Percentiles rank a stretch among this genome's conserved stretches.
Conservation (phyloP, 2,113 vertebrate genomes). For the Callipepla squamata region DNA sequence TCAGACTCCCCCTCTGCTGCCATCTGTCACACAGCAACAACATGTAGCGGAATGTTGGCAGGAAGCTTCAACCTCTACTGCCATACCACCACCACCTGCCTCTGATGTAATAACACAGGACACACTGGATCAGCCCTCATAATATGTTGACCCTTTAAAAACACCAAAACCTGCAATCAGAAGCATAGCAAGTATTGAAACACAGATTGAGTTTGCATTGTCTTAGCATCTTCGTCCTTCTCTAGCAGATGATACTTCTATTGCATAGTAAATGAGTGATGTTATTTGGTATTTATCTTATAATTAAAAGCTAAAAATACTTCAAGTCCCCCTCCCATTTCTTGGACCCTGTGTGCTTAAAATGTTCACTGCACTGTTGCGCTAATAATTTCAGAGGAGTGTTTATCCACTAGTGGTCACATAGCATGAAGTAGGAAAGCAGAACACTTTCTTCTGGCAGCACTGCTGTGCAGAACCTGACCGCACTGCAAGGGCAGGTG, state of each 20-base stretch:
- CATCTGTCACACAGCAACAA: too few species aligned
- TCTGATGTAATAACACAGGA: too few species aligned
- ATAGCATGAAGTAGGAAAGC: not conserved
- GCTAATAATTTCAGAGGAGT: not conserved
- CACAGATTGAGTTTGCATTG: conserved; percentile 4
- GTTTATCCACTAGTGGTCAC: not conserved
- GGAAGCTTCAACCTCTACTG: too few species aligned
- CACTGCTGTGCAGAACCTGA: not conserved
- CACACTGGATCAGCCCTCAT: too few species aligned
- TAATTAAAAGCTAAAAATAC: not conserved
- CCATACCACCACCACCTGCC: too few species aligned
- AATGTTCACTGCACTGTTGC: not conserved
- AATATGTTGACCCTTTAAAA: not conserved
- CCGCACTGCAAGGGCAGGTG: not conserved
- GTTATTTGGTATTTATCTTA: not conserved
- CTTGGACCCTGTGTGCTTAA: not conserved
- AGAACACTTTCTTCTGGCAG: not conserved
- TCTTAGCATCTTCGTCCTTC: not conserved
- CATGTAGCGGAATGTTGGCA: too few species aligned
- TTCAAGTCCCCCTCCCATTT: not conserved
- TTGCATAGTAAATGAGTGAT: not conserved
- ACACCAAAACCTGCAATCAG: not conserved
- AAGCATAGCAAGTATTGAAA: not conserved
- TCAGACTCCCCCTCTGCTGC: too few species aligned
- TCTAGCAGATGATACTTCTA: not conserved